Evolutionary conservation across 2,113 vertebrate genomes (phyloP), one percentile per base, ranked within the genome.

Genomic region (Phoenicopterus ruber): DNA sequence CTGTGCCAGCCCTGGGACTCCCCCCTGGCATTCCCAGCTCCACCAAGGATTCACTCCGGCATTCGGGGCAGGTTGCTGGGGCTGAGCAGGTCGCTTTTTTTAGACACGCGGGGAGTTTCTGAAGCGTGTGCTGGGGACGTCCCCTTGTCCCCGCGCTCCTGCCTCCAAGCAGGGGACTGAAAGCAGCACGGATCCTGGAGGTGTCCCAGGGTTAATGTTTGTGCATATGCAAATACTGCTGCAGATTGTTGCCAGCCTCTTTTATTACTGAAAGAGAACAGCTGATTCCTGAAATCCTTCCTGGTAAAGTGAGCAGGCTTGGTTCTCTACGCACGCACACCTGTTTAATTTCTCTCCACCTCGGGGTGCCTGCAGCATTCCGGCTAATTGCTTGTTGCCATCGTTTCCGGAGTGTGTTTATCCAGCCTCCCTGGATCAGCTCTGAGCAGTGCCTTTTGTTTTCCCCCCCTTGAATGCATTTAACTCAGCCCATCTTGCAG

Each of bases 261-360:
- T 94, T 89, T 93, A 81, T 94, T 96, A 67, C 70, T 58, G 54
- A 82, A 40, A 31, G 66, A 44, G 85, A 95, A 82, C 81, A 92
- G 86, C 86, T 94, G 94, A 95, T 93, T 94, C 81, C 95, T 89
- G 83, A 95, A 91, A 94, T 93, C 67, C 50, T 94, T 91, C 93
- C 91, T 87, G 46, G n/a, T 86, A 46, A 85, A 88, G 82, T 72
- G 71, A 80, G 78, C 91, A 59, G 88, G 71, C 57, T 82, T 74
- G 82, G 79, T 77, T 94, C 84, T 70, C 34, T 85, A 58, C 29
- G 3, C 26, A 46, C 5, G 24, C 94, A 78, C 95, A 93, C 93
- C 87, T 96, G 95, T 95, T 97, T 93, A 66, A 96, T 97, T 96
- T 96, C 88, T 92, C n/a, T 89, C 88, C 94, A 92, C 91, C 90